phyloP scores from a whole-genome alignment of 1,140 invertebrate genomes.

The Bombus difficillimus region DNA sequence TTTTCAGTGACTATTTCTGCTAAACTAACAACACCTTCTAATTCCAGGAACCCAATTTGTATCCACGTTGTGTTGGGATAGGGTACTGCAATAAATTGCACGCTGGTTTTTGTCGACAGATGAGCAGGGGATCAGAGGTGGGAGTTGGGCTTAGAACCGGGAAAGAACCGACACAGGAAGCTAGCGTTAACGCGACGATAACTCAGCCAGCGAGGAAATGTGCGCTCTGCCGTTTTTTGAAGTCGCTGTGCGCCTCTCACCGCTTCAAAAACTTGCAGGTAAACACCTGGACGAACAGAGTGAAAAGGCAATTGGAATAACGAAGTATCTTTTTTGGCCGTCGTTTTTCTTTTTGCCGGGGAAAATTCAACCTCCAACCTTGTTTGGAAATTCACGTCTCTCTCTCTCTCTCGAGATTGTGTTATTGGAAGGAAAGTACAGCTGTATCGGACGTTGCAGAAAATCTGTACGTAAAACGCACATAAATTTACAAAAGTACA shows the following conservation, averaged over 20 bases:
- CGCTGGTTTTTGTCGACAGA: slow-evolving; percentile 59
- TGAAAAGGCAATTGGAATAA: background rate
- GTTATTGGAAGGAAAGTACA: no score
- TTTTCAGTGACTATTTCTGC: no score
- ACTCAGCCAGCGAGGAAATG: slow-evolving; percentile 70
- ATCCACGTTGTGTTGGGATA: accelerated
- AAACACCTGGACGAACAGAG: slow-evolving; percentile 26
- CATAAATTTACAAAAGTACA: no score
- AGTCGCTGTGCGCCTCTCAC: slow-evolving; percentile 84
- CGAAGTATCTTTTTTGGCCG: no score
- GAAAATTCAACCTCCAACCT: background rate
- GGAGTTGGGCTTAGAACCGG: slow-evolving; percentile 62
- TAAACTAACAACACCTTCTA: no score
- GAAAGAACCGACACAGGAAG: slow-evolving; percentile 66
- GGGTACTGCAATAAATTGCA: background rate
- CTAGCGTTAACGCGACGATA: slow-evolving; percentile 51
- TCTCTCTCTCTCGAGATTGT: no score
- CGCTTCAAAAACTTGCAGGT: slow-evolving; percentile 89
- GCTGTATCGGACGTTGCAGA: no score
- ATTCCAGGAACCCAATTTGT: no score
- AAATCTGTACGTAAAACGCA: no score
- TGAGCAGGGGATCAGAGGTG: slow-evolving; percentile 73
- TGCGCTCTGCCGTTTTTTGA: slow-evolving; percentile 75
- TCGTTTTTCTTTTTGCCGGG: background rate
- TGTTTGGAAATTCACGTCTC: no score